phyloP scores from a whole-genome alignment of 1,140 invertebrate genomes.

The Pissodes strobi region DNA sequence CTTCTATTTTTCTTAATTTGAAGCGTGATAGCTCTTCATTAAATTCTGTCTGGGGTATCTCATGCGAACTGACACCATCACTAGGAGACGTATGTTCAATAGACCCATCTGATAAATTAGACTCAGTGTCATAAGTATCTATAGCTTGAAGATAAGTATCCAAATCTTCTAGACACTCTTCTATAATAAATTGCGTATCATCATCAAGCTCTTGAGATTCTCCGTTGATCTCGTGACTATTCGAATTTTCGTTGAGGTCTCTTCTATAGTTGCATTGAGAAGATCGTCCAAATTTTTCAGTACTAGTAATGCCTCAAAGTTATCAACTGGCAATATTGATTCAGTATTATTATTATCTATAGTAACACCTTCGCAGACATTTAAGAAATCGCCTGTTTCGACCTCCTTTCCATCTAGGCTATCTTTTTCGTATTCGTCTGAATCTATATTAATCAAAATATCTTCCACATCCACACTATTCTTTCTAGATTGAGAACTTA shows the following conservation, averaged over 20 bases:
- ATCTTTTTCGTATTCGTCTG: constrained; percentile 27
- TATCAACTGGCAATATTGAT: constrained; percentile 30
- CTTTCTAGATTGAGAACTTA: constrained; percentile 28
- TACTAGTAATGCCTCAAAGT: constrained; percentile 45
- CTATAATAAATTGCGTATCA: constrained; percentile 38
- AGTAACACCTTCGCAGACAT: constrained; percentile 1
- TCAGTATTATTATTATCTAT: constrained; percentile 27
- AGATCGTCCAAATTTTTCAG: constrained; percentile 46
- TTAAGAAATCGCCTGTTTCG: constrained; percentile 13
- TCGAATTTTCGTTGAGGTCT: constrained; percentile 24
- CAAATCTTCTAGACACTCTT: constrained; percentile 52
- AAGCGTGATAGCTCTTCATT: constrained; percentile 34
- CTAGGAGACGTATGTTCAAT: constrained; percentile 1
- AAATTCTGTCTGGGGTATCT: constrained; percentile 2
- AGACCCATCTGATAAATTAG: constrained; percentile 23
- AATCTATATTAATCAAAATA: constrained; percentile 49
- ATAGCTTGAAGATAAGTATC: constrained; percentile 48
- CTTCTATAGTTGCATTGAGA: constrained; percentile 43
- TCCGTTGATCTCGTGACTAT: constrained; percentile 2
- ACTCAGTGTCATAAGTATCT: constrained; percentile 15
- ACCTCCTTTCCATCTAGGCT: constrained; percentile 26
- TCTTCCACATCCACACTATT: constrained; percentile 49
- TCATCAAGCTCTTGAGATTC: constrained; percentile 14
- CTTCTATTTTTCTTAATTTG: constrained; percentile 42
- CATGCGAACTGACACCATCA: not conserved